Evolutionary conservation across 2,797 vertebrate species (phyloP).

Genomic region (Neopelma chrysocephalum): DNA sequence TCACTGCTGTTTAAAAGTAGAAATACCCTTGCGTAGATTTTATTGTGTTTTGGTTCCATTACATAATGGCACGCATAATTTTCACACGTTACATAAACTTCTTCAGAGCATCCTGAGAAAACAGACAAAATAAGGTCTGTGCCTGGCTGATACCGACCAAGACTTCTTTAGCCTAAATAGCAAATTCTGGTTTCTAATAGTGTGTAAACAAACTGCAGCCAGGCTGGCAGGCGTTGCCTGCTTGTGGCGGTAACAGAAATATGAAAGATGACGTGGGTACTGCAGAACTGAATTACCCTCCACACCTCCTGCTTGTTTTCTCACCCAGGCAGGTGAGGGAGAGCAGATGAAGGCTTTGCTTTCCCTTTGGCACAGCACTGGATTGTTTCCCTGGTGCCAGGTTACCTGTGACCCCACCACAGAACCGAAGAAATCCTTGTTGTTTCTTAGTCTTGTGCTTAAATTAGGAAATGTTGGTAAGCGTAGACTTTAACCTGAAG

Average conservation of each 20-base stretch:
- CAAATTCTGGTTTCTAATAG: not conserved
- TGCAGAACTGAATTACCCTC: not conserved
- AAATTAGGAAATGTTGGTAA: not conserved
- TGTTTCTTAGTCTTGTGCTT: not conserved
- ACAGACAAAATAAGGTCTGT: not conserved
- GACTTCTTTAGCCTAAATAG: not conserved
- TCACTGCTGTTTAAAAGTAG: not conserved
- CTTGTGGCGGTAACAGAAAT: not conserved
- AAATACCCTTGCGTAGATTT: not conserved
- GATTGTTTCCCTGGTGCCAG: accelerated
- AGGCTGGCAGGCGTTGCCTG: slow-evolving; percentile 14
- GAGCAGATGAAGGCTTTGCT: not conserved
- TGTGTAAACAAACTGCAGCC: not conserved
- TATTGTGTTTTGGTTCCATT: not conserved
- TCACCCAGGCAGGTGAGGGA: not conserved
- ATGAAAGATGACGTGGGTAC: not conserved
- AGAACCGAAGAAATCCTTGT: not conserved
- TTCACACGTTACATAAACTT: not conserved
- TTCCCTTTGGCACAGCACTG: not conserved
- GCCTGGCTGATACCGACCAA: not conserved
- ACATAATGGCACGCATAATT: not conserved
- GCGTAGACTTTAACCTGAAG: not conserved
- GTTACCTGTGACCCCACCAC: accelerated
- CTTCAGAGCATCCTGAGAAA: not conserved
- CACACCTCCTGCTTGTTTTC: not conserved